These are phyloP conservation scores for Mustelus asterias DNA, from an alignment of 2,113 vertebrate genomes.

Conservation along the genomic window DNA sequence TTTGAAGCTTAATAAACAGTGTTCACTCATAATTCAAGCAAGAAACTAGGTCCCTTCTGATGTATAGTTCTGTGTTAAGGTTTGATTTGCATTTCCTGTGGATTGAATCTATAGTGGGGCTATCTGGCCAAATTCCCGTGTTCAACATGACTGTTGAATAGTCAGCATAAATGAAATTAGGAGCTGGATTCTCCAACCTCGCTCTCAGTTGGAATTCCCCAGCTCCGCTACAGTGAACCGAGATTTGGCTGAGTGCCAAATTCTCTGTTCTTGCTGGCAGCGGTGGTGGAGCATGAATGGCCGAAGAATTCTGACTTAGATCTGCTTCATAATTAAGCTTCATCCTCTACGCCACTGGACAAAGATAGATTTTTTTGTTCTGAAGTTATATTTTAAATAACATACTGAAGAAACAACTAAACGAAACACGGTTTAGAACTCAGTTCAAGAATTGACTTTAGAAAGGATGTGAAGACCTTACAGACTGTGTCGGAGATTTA, in stretches of 20 bases:
- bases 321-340: too few relatives aligned
- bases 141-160: neutral
- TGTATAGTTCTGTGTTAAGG: neutral
- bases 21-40: neutral
- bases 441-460: neutral
- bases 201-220: too few relatives aligned
- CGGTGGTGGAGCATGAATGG: too few relatives aligned
- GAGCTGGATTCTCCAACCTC: too few relatives aligned
- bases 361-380: neutral
- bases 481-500: too few relatives aligned
- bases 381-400: conserved; percentile 15
- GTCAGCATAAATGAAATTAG: neutral
- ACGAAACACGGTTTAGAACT: neutral
- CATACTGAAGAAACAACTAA: neutral
- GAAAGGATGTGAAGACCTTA: neutral
- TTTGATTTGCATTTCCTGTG: neutral
- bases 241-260: too few relatives aligned
- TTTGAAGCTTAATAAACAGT: neutral
- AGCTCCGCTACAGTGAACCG: too few relatives aligned
- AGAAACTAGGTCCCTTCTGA: neutral
- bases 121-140: neutral
- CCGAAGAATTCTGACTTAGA: too few relatives aligned
- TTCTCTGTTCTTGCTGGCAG: too few relatives aligned
- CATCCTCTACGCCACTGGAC: neutral
- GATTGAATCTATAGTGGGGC: neutral